These are phyloP conservation scores for Marcusenius ussheri DNA, from an alignment of 2,113 vertebrate genomes.

Conservation along the genomic window DNA sequence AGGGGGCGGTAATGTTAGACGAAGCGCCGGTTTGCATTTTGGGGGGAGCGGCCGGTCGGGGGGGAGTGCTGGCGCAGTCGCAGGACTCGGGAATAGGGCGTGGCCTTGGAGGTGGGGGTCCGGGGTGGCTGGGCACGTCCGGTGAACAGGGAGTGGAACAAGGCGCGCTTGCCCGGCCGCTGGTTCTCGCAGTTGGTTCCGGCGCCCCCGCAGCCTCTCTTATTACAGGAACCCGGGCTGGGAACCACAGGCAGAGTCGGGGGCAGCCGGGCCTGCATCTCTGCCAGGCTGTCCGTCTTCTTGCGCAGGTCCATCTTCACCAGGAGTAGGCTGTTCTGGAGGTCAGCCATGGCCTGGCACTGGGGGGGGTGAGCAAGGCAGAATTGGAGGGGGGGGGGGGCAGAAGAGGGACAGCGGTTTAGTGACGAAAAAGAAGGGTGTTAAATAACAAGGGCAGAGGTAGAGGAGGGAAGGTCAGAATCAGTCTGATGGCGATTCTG, in stretches of 20 bases:
- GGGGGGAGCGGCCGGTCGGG: constrained; percentile 49
- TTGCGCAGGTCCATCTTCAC: constrained; percentile 81
- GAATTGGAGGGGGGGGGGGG: not conserved
- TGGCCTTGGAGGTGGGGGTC: constrained; percentile 42
- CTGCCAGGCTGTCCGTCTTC: constrained; percentile 71
- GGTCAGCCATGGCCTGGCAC: constrained; percentile 86
- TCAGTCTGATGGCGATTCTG: not conserved
- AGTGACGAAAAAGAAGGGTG: constrained; percentile 12
- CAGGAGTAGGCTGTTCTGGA: constrained; percentile 81
- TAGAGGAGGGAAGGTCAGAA: not conserved
- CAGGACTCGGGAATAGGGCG: constrained; percentile 64
- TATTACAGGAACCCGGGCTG: constrained; percentile 61
- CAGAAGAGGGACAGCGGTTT: not conserved
- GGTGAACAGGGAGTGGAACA: constrained; percentile 71
- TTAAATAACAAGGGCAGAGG: not conserved
- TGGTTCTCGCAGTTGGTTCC: constrained; percentile 69
- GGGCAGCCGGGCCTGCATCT: constrained; percentile 51
- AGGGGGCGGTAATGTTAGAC: constrained; percentile 63
- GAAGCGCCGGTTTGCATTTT: constrained; percentile 44
- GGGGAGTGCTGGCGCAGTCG: constrained; percentile 63
- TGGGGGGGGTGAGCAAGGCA: constrained; percentile 44
- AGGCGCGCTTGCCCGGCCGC: constrained; percentile 73
- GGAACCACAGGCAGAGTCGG: constrained; percentile 54
- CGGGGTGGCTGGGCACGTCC: constrained; percentile 43
- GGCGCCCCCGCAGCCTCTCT: constrained; percentile 55